Percentiles rank a stretch among this genome's conserved stretches.
Evolutionary conservation across 2,888 invertebrate genomes (phyloP).

Genomic region (Poecilobothrus nobilitatus): DNA sequence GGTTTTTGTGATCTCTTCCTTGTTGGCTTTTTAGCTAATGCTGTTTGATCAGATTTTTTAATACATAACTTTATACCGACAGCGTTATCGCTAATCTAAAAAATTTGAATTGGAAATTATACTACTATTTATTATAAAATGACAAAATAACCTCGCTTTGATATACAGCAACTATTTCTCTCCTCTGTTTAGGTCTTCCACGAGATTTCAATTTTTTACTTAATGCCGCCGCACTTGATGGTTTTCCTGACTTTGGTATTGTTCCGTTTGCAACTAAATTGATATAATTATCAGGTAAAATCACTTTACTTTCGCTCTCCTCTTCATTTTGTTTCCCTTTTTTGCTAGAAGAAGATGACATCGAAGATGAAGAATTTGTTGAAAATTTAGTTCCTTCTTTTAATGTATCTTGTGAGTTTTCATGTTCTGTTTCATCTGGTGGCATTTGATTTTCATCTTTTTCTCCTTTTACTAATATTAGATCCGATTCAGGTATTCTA

Average conservation of each 20-base stretch:
- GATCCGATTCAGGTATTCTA: conserved; percentile 12
- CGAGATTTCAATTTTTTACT: conserved; percentile 37
- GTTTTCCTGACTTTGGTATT: conserved; percentile 42
- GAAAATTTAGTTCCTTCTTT: not conserved
- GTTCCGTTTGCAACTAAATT: conserved; percentile 37
- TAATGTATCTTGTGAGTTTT: conserved; percentile 9
- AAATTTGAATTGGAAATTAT: conserved; percentile 7
- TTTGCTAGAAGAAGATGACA: not conserved
- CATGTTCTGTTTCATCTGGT: conserved; percentile 16
- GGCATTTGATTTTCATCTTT: conserved; percentile 20
- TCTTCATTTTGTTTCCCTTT: conserved; percentile 7
- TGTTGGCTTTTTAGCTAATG: conserved; percentile 27
- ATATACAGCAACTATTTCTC: conserved; percentile 48
- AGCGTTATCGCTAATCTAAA: conserved; percentile 47
- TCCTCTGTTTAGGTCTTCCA: conserved; percentile 43
- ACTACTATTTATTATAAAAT: conserved; percentile 1
- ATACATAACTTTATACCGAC: conserved; percentile 43
- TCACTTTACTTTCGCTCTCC: conserved; percentile 7
- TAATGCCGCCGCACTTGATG: conserved; percentile 32
- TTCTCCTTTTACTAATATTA: not conserved
- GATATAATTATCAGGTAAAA: conserved; percentile 20
- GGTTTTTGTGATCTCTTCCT: conserved; percentile 42
- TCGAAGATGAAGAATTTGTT: conserved; percentile 16
- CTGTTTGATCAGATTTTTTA: conserved; percentile 38
- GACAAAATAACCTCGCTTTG: conserved; percentile 46